Conservation (phyloP, 2,888 invertebrate species). For the Xestia xanthographa region DNA sequence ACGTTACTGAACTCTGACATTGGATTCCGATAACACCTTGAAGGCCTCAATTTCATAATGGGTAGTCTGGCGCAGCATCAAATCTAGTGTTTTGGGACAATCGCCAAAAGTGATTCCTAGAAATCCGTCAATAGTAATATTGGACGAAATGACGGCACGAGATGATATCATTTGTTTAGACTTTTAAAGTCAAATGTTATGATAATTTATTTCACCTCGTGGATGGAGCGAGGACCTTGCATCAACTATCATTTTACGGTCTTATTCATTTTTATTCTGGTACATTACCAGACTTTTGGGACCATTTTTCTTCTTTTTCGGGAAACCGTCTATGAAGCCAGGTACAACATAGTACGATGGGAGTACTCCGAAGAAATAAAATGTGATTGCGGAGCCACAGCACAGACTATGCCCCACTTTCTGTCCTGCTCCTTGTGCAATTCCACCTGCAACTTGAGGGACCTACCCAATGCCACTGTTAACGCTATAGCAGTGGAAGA, state of each 20-base stretch:
- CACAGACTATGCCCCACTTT: not conserved
- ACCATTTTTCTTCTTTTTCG: not conserved
- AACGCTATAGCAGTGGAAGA: not conserved
- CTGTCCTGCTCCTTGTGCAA: not conserved
- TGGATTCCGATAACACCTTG: slow-evolving; percentile 26
- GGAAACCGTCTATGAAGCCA: not conserved
- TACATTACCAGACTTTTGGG: no score
- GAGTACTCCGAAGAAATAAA: not conserved
- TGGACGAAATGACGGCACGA: slow-evolving; percentile 19
- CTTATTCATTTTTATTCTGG: no score
- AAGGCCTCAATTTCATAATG: slow-evolving; percentile 47
- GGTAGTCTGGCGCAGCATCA: slow-evolving; percentile 57
- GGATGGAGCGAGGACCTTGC: slow-evolving; percentile 24
- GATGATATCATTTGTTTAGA: slow-evolving; percentile 45
- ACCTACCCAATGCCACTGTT: not conserved
- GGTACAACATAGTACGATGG: not conserved
- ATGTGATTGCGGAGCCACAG: not conserved
- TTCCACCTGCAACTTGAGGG: not conserved
- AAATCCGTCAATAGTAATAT: slow-evolving; percentile 53
- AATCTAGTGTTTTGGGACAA: slow-evolving; percentile 58
- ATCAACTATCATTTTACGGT: slow-evolving; percentile 8
- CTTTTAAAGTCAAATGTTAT: slow-evolving; percentile 31
- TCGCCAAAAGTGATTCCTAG: slow-evolving; percentile 61
- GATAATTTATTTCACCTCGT: slow-evolving; percentile 35
- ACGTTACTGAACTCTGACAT: slow-evolving; percentile 41